These are phyloP conservation scores for Rhegmatorhina hoffmannsi DNA, from an alignment of 2,113 vertebrate species.

Conservation along the genomic window DNA sequence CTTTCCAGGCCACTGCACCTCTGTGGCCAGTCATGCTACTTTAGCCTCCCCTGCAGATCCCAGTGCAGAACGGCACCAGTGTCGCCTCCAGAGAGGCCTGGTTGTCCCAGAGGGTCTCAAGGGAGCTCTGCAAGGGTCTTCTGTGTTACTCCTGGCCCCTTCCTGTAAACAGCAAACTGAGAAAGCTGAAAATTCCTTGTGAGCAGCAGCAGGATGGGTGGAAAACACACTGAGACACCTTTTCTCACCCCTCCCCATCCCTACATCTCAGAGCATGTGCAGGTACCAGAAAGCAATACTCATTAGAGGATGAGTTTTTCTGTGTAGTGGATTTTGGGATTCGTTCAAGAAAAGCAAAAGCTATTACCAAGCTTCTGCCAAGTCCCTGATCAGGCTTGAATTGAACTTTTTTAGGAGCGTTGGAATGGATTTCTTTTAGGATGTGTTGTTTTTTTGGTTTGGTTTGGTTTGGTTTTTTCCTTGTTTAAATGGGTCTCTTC, in stretches of 20 bases:
- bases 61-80: slow-evolving; percentile 34
- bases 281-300: background rate
- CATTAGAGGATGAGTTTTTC: background rate
- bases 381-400: background rate
- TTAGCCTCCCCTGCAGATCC: slow-evolving; percentile 73
- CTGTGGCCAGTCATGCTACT: background rate
- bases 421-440: background rate
- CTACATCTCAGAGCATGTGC: background rate
- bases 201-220: background rate
- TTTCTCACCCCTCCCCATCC: background rate
- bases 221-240: background rate
- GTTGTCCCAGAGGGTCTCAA: background rate
- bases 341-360: slow-evolving; percentile 28
- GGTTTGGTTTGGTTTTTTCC: background rate
- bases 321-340: background rate
- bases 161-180: background rate
- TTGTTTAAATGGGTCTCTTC: background rate
- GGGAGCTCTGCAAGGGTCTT: background rate
- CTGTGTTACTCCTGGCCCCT: background rate
- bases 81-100: background rate
- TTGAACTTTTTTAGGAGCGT: background rate
- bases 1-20: slow-evolving; percentile 39
- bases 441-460: background rate
- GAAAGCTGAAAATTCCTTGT: background rate
- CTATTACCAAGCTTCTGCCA: background rate